phyloP scores from a whole-genome alignment of 2,888 invertebrate species.

The Nymphalis c-album region DNA sequence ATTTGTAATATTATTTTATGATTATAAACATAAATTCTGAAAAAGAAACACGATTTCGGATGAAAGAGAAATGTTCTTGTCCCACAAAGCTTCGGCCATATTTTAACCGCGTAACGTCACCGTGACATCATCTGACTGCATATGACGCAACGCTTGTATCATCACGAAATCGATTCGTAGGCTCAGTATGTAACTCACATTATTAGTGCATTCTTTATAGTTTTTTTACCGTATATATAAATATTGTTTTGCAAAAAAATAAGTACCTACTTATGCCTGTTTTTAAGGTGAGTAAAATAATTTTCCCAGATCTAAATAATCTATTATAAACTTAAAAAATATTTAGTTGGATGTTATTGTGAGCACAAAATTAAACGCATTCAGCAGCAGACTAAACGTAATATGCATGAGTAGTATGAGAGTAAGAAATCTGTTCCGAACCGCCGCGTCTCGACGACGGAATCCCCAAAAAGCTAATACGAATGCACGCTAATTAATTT shows the following conservation, averaged over 20 bases:
- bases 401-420: constrained; percentile 8
- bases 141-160: constrained; percentile 60
- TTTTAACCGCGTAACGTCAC: constrained; percentile 44
- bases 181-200: not conserved
- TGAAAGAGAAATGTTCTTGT: constrained; percentile 24
- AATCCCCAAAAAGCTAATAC: constrained; percentile 54
- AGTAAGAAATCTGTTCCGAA: constrained; percentile 27
- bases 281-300: too few relatives aligned
- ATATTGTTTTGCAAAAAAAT: too few relatives aligned
- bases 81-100: constrained; percentile 20
- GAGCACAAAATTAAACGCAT: constrained; percentile 1
- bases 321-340: not conserved
- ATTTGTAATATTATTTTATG: not conserved
- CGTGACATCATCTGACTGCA: constrained; percentile 50
- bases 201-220: not conserved
- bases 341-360: not conserved
- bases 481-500: constrained; percentile 64
- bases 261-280: too few relatives aligned
- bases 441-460: constrained; percentile 32
- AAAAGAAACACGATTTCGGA: constrained; percentile 1
- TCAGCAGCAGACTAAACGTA: constrained; percentile 11
- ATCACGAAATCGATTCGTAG: constrained; percentile 39
- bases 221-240: not conserved
- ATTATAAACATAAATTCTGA: not conserved
- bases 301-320: too few relatives aligned